Base-by-base conservation (phyloP, 2,888 invertebrate genomes). In the Calliscelio sp. region DNA sequence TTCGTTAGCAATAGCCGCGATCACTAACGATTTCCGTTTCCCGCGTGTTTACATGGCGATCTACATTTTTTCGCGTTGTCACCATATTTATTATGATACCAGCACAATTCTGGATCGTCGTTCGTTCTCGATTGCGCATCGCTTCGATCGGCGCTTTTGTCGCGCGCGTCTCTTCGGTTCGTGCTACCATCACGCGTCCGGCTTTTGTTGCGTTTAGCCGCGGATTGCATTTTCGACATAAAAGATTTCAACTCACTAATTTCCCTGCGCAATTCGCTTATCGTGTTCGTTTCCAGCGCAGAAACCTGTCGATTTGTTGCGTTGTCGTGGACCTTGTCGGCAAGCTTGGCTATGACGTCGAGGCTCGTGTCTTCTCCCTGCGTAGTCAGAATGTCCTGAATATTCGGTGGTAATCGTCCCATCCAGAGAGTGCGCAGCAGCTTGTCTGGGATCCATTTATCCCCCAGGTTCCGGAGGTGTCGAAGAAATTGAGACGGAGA, bases 401-500 rank as follows among this genome's bases (percentile, higher is more conserved):
- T 25, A 5, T 55, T 38, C 0, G 35, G 2, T 0, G 77, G 81
- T 7, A 81, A 51, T 5, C 78, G 44, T 0, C 53, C 20, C 0
- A 66, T 20, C 78, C 80, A 78, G 10, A 77, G 28, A n/a, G 83
- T 74, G 2, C 51, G 22, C 1, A 32, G 22, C 28, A 65, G 41
- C 8, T 44, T 22, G 6, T 65, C 46, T 1, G 46, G 28, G 25
- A 75, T 28, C 41, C 8, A 2, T 18, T 22, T 49, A 10, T 25
- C 24, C 5, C 32, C 24, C n/a, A 51, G 87, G n/a, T n/a, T n/a
- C n/a, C n/a, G n/a, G n/a, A n/a, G n/a, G n/a, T n/a, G n/a, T n/a
- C n/a, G n/a, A n/a, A 57, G 32, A 10, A 32, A 32, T 61, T 89
- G 88, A 2, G 89, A 88, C 7, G 90, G 89, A 46, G 80, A 87